Evolutionary conservation across 2,113 vertebrate species (phyloP).

Genomic region (Apistogramma diplotaenia): DNA sequence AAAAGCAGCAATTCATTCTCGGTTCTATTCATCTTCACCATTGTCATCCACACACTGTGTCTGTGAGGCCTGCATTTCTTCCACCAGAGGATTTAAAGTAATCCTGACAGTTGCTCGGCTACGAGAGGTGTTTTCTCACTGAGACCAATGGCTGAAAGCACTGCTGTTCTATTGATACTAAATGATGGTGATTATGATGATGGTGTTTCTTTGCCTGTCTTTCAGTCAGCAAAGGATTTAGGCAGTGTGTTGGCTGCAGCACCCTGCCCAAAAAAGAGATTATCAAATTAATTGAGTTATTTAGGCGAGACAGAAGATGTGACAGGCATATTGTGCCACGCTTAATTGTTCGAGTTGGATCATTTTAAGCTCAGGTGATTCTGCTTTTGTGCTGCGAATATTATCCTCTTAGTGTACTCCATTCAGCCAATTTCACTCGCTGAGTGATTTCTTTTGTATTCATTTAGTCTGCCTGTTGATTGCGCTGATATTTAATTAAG

Average conservation of each 20-base stretch:
- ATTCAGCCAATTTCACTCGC: neutral
- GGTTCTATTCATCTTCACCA: conserved; percentile 31
- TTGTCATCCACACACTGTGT: conserved; percentile 36
- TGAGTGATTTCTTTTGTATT: neutral
- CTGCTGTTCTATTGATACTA: conserved; percentile 39
- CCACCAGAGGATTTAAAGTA: conserved; percentile 59
- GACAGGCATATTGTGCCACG: conserved; percentile 22
- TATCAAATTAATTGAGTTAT: conserved; percentile 60
- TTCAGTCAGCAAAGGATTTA: conserved; percentile 21
- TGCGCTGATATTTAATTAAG: neutral
- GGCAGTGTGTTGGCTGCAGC: conserved; percentile 14
- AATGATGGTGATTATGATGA: conserved; percentile 26
- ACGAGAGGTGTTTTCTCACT: conserved; percentile 58
- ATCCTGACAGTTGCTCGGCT: conserved; percentile 64
- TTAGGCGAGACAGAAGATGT: conserved; percentile 45
- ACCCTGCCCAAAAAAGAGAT: conserved; percentile 33
- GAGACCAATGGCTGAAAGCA: conserved; percentile 40
- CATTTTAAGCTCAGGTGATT: conserved; percentile 41
- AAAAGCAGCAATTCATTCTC: conserved; percentile 13
- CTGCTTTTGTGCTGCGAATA: conserved; percentile 9
- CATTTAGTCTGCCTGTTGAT: neutral
- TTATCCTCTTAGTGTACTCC: neutral
- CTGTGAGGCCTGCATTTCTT: conserved; percentile 30
- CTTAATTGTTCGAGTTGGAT: conserved; percentile 29
- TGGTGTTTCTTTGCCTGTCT: conserved; percentile 2